These are phyloP conservation scores for Clistopyga incitator DNA, from an alignment of 2,888 invertebrate genomes.

Conservation along the genomic window DNA sequence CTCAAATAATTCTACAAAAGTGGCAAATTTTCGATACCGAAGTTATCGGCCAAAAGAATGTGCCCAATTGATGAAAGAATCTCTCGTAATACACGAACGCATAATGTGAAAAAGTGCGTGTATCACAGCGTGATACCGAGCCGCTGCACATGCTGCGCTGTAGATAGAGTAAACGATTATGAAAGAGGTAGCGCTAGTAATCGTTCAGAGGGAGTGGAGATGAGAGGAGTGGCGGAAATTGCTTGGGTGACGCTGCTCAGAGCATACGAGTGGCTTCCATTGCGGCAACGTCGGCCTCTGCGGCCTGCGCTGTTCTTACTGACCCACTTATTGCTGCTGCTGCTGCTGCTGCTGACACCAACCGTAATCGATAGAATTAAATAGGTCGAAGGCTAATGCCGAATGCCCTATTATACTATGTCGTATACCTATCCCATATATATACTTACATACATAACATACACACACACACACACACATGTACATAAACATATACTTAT, in stretches of 20 bases:
- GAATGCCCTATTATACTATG: conserved; percentile 27
- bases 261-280: conserved; percentile 56
- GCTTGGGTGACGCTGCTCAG: conserved; percentile 51
- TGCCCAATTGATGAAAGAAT: not conserved
- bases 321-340: conserved; percentile 61
- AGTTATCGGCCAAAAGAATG: not conserved
- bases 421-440: conserved; percentile 17
- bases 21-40: too few relatives aligned
- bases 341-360: conserved; percentile 47
- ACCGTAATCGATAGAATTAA: conserved; percentile 65
- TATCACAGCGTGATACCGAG: not conserved
- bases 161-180: conserved; percentile 16
- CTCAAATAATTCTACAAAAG: too few relatives aligned
- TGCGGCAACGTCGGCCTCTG: conserved; percentile 49
- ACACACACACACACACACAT: not conserved
- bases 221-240: conserved; percentile 70
- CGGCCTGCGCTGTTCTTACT: conserved; percentile 43
- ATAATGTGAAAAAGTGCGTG: not conserved
- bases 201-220: conserved; percentile 25
- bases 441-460: not conserved
- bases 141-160: conserved; percentile 13
- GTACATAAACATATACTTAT: not conserved
- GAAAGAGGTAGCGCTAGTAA: conserved; percentile 35
- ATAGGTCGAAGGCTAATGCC: conserved; percentile 66
- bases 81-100: not conserved